Base-by-base conservation (phyloP, 2,888 invertebrate genomes). In the Pelosia muscerda region DNA sequence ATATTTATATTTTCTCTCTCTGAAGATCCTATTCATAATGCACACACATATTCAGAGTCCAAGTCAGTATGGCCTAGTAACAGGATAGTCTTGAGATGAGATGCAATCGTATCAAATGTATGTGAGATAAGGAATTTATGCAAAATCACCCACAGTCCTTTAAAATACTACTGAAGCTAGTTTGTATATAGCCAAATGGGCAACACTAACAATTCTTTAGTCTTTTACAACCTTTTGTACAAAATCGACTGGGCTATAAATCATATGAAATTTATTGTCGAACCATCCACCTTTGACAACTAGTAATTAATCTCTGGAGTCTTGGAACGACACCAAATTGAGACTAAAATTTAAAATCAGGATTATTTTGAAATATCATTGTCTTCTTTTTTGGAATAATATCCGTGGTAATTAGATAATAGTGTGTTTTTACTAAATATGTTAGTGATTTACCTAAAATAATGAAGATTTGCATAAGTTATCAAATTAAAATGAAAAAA, bases 201-300 rank as follows among this genome's bases (percentile, higher is more conserved):
- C 49, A 9, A n/a, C 49, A 49, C n/a, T 49, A 49, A 49, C 49
- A 49, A n/a, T n/a, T 2, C 49, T 49, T n/a, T 9, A 49, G 49
- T 49, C 49, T 2, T 2, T 49, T 9, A 19, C 19, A 49, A 19
- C 9, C n/a, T 42, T 49, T 49, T n/a, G n/a, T 9, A n/a, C n/a
- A n/a, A 9, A n/a, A 49, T 49, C 9, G 19, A 49, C 49, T n/a
- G n/a, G 19, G 19, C 8, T 49, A 49, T 42, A 42, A 42, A 42
- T 42, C 42, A 42, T 49, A n/a, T n/a, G n/a, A 49, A 49, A 49
- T 49, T 49, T 49, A 49, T 9, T 49, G 49, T 49, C 49, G n/a
- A n/a, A 49, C 49, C 6, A 49, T 49, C 9, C 49, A 49, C 49
- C 49, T n/a, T n/a, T n/a, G 49, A 49, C 49, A 49, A 49, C 19